Percentiles rank a stretch among this genome's conserved stretches.
These are phyloP conservation scores for Dromococcyx pavoninus DNA, from an alignment of 2,797 vertebrate genomes.

Conservation along the genomic window DNA sequence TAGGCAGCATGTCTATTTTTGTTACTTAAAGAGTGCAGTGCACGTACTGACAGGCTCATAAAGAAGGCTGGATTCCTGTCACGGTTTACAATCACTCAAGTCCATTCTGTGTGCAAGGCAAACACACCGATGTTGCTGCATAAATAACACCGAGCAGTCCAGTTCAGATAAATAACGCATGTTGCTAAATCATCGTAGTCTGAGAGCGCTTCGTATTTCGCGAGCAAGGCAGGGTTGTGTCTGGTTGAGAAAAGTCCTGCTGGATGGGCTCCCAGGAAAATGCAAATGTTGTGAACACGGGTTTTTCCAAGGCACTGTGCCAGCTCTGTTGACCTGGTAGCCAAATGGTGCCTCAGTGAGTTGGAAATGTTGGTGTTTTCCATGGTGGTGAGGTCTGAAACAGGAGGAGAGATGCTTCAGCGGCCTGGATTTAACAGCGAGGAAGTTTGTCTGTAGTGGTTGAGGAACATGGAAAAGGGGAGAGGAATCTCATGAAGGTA, in stretches of 20 bases:
- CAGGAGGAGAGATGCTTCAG: neutral
- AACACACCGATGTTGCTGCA: neutral
- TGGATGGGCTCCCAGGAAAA: neutral
- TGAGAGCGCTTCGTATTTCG: accelerated
- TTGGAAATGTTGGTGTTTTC: neutral
- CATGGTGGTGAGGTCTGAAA: neutral
- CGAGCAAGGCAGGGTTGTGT: neutral
- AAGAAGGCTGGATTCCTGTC: neutral
- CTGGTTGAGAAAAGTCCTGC: neutral
- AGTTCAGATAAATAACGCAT: accelerated
- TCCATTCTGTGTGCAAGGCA: neutral
- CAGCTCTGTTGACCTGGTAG: accelerated
- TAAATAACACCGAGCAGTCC: neutral
- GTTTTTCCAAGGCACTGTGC: accelerated
- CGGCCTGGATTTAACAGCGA: neutral
- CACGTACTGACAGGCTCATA: neutral
- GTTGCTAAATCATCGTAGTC: neutral
- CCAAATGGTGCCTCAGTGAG: neutral
- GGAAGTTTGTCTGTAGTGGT: neutral
- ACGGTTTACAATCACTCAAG: neutral
- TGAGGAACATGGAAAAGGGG: neutral
- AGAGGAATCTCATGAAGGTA: neutral
- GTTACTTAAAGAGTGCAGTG: neutral
- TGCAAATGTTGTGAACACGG: no score
- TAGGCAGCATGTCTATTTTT: slow-evolving; percentile 13